These are phyloP conservation scores for Rotaria socialis DNA, from an alignment of 2,888 invertebrate genomes.

Conservation along the genomic window DNA sequence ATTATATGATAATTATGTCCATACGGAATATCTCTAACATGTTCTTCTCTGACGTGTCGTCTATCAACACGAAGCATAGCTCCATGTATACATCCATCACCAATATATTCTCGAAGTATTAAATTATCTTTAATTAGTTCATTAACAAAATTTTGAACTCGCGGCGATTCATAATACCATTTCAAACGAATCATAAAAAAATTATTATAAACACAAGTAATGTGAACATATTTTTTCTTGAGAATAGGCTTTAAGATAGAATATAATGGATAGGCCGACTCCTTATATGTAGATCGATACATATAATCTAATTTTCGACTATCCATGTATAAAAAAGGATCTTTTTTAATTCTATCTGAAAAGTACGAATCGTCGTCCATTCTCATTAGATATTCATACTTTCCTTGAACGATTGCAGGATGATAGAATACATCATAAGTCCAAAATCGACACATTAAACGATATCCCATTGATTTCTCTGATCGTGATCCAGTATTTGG, in stretches of 20 bases:
- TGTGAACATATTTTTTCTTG: background rate
- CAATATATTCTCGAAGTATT: background rate
- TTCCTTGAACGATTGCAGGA: background rate
- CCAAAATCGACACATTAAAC: constrained; percentile 32
- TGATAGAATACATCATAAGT: constrained; percentile 2
- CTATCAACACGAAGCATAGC: background rate
- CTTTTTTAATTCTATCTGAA: background rate
- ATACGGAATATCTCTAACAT: background rate
- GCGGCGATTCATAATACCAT: background rate
- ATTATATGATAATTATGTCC: background rate
- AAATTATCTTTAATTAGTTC: background rate
- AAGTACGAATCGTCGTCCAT: constrained; percentile 4
- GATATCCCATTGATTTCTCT: background rate
- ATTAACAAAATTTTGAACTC: background rate
- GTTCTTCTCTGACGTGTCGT: background rate
- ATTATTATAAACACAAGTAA: background rate
- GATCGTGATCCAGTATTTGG: no score
- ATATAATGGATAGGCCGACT: background rate
- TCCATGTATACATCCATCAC: background rate
- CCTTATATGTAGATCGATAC: background rate
- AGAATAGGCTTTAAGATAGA: no score
- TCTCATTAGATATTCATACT: background rate
- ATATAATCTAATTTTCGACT: background rate
- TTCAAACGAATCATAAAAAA: background rate
- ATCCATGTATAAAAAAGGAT: background rate